phyloP scores from a whole-genome alignment of 2,113 vertebrate species.

The Neomonachus schauinslandi region DNA sequence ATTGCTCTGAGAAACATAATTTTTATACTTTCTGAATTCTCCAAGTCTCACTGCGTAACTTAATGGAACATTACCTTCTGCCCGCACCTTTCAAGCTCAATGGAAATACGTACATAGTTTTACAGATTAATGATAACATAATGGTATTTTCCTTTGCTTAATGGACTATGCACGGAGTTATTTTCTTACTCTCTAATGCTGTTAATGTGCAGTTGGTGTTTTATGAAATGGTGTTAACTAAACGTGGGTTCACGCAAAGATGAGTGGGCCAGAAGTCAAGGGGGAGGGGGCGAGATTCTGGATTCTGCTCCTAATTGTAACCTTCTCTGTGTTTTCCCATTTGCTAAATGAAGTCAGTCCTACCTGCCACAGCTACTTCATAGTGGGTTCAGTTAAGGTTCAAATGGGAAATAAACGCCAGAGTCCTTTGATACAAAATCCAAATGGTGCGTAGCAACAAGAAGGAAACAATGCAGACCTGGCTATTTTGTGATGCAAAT shows the following conservation, averaged over 20 bases:
- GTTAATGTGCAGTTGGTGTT: slow-evolving; percentile 57
- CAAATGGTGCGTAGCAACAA: background rate
- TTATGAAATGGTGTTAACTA: slow-evolving; percentile 65
- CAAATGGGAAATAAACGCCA: slow-evolving; percentile 5
- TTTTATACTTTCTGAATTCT: slow-evolving; percentile 58
- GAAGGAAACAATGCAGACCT: background rate
- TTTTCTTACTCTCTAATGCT: slow-evolving; percentile 66
- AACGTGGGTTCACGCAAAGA: background rate
- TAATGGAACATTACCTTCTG: slow-evolving; percentile 68
- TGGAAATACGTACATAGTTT: slow-evolving; percentile 63
- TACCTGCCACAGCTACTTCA: background rate
- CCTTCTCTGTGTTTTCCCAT: slow-evolving; percentile 7
- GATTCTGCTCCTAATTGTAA: slow-evolving; percentile 47
- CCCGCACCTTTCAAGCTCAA: slow-evolving; percentile 43
- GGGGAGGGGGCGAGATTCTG: background rate
- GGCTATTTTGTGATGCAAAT: slow-evolving; percentile 14
- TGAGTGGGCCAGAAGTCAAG: background rate
- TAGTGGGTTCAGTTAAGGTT: background rate
- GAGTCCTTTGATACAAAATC: background rate
- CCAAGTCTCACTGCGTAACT: slow-evolving; percentile 33
- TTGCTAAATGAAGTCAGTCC: slow-evolving; percentile 39
- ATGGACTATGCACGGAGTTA: slow-evolving; percentile 62
- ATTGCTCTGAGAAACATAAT: slow-evolving; percentile 49
- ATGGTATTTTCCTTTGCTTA: slow-evolving; percentile 77
- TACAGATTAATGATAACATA: slow-evolving; percentile 74